These are phyloP conservation scores for Equus przewalskii DNA, from an alignment of 2,113 vertebrate species.

Conservation along the genomic window DNA sequence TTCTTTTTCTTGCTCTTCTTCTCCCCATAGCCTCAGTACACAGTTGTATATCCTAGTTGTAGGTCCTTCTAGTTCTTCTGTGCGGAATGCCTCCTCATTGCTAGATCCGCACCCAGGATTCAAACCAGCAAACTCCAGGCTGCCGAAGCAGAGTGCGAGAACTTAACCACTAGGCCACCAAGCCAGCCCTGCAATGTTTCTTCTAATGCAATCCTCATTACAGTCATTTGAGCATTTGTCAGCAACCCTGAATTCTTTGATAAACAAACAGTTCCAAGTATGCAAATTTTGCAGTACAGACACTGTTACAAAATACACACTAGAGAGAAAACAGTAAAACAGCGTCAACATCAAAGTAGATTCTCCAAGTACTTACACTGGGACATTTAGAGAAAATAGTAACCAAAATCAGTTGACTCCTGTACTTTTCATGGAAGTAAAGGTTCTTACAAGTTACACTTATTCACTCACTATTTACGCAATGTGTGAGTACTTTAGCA, in stretches of 20 bases:
- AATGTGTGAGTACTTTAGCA: not conserved
- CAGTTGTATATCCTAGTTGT: no score
- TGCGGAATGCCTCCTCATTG: no score
- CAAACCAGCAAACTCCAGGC: no score
- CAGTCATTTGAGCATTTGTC: slow-evolving; percentile 9
- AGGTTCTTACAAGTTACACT: not conserved
- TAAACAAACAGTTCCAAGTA: slow-evolving; percentile 3
- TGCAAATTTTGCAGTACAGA: not conserved
- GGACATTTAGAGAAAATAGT: slow-evolving; percentile 12
- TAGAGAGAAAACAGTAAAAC: slow-evolving; percentile 16
- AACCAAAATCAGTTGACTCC: slow-evolving; percentile 37
- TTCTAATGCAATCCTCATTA: not conserved
- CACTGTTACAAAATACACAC: not conserved
- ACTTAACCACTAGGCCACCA: no score
- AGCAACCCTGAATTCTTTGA: slow-evolving; percentile 31
- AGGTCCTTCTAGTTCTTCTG: no score
- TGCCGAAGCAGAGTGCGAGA: no score
- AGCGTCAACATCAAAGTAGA: not conserved
- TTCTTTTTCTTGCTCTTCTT: no score
- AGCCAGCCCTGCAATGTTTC: not conserved
- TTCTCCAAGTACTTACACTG: not conserved
- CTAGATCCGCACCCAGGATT: no score
- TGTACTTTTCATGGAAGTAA: not conserved
- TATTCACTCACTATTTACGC: not conserved
- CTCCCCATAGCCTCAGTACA: no score